Base-by-base conservation (phyloP, 2,113 vertebrate species). In the Platycercus adscitus region DNA sequence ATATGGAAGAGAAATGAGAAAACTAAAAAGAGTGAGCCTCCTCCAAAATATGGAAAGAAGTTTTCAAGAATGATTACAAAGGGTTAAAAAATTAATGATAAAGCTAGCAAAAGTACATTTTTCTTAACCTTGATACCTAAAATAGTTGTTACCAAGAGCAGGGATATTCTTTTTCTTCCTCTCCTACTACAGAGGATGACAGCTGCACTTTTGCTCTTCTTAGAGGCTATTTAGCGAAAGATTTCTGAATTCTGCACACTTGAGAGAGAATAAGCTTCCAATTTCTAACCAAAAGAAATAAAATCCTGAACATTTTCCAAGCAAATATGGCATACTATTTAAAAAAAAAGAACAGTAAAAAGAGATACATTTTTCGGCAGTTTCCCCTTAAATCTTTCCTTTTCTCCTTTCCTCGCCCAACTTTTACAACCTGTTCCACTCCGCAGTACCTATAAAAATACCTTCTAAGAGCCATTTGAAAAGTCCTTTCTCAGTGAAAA, bases 381-480 rank as follows among this genome's bases (percentile, higher is more conserved):
- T 73, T 81, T 86, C 10, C 43, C 55, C 47, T 91, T 88, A 93
- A 94, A 79, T 70, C 76, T 82, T 94, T 81, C 53, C 49, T 72
- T 50, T 79, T 93, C 78, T 95, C 55, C 65, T 91, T 80, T 93
- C 72, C 60, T 88, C 2, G 0, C n/a, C 44, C 60, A 87, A 77
- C 50, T 96, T 96, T 91, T 93, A 89, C 37, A 94, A 91, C 56
- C 24, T 71, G 50, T 70, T 93, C 43, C 80, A 64, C 82, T 78
- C 75, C 60, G 24, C 29, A 81, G 24, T 65, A 87, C 17, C 37
- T 78, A 78, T 85, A 94, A 80, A 91, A 87, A 81, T 41, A 94
- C 56, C 17, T 91, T 61, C 46, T 86, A 47, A 84, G 47, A 93
- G 24, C 94, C 53, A 90, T 71, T 82, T 78, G 37, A 82, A 94